phyloP scores from a whole-genome alignment of 2,888 invertebrate genomes.

The Eupithecia abbreviata region DNA sequence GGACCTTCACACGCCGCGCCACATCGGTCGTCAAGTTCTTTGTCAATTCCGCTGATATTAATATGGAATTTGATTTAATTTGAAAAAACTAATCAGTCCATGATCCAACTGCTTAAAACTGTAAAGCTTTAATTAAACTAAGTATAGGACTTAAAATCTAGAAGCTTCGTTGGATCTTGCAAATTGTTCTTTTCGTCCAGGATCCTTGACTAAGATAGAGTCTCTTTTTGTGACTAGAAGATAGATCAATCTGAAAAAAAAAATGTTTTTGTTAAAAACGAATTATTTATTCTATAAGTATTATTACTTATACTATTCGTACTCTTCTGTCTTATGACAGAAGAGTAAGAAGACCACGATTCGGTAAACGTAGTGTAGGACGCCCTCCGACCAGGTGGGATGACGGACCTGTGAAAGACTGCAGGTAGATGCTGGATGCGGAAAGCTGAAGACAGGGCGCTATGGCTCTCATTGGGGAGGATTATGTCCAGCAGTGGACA shows the following conservation, averaged over 20 bases:
- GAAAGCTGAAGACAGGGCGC: too few relatives aligned
- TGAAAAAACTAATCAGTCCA: background rate
- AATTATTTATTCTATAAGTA: too few relatives aligned
- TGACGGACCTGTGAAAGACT: too few relatives aligned
- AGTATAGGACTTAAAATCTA: conserved; percentile 52
- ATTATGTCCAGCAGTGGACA: background rate
- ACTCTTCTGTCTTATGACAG: too few relatives aligned
- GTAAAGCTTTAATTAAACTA: background rate
- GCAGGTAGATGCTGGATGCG: too few relatives aligned
- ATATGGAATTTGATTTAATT: background rate
- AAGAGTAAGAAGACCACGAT: too few relatives aligned
- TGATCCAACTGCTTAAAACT: background rate
- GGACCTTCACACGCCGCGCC: too few relatives aligned
- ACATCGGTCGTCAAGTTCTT: background rate
- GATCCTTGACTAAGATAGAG: conserved; percentile 52
- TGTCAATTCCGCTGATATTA: background rate
- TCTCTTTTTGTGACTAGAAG: conserved; percentile 59
- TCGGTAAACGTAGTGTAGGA: too few relatives aligned
- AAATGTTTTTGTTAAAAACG: background rate
- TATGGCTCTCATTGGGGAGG: too few relatives aligned
- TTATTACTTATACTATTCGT: too few relatives aligned
- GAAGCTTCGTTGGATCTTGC: conserved; percentile 72
- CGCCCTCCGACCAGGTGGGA: too few relatives aligned
- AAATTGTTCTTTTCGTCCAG: conserved; percentile 64
- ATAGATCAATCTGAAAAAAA: conserved; percentile 65